These are phyloP conservation scores for Goniozus legneri DNA, from an alignment of 1,140 invertebrate species.

Conservation along the genomic window DNA sequence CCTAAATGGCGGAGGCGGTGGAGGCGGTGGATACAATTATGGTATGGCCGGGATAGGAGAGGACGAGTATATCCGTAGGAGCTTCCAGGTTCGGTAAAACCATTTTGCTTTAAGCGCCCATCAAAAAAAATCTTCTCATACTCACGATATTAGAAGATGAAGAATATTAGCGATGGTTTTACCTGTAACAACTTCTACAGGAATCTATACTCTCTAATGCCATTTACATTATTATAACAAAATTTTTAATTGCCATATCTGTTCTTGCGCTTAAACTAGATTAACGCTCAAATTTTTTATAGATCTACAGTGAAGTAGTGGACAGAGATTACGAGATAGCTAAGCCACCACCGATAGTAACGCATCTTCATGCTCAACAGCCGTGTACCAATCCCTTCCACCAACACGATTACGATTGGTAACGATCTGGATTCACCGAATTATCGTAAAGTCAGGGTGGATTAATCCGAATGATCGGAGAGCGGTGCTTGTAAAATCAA, in stretches of 20 bases:
- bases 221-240: too few relatives aligned
- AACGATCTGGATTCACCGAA: constrained; percentile 22
- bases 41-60: constrained; percentile 40
- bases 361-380: constrained; percentile 44
- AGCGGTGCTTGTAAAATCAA: too few relatives aligned
- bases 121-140: not conserved
- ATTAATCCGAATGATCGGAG: too few relatives aligned
- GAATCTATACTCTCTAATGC: constrained; percentile 16
- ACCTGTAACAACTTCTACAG: constrained; percentile 9
- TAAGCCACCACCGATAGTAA: constrained; percentile 39
- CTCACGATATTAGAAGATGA: not conserved
- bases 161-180: not conserved
- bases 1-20: constrained; percentile 29
- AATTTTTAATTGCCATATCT: too few relatives aligned
- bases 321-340: constrained; percentile 32
- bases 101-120: constrained; percentile 21
- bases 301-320: constrained; percentile 45
- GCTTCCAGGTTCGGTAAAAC: constrained; percentile 44
- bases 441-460: too few relatives aligned
- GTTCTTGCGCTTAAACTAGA: too few relatives aligned
- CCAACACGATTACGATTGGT: constrained; percentile 48
- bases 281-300: constrained; percentile 3
- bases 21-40: constrained; percentile 38
- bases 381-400: constrained; percentile 50
- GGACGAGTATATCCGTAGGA: constrained; percentile 48